phyloP scores from a whole-genome alignment of 2,113 vertebrate species.

The Halichoerus grypus region DNA sequence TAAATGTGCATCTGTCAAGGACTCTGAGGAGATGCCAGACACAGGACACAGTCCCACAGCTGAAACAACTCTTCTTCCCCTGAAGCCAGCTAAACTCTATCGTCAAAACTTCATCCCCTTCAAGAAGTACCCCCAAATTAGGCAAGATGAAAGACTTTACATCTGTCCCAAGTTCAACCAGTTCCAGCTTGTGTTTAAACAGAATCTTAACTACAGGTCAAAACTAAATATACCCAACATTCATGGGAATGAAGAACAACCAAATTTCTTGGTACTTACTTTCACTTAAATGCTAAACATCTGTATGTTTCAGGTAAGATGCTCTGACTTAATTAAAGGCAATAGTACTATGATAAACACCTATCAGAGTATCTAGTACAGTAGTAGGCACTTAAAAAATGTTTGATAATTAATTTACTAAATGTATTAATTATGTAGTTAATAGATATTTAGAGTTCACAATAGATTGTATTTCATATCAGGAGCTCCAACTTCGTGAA shows the following conservation, averaged over 20 bases:
- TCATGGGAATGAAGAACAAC: not conserved
- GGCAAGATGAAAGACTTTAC: not conserved
- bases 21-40: not conserved
- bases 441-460: not conserved
- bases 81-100: not conserved
- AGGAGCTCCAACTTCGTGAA: not conserved
- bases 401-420: not conserved
- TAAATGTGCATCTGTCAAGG: not conserved
- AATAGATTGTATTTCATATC: not conserved
- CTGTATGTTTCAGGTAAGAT: not conserved
- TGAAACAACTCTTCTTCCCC: not conserved
- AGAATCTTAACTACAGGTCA: constrained; percentile 36
- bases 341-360: not conserved
- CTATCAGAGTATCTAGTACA: not conserved
- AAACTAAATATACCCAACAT: not conserved
- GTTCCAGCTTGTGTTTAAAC: constrained; percentile 19
- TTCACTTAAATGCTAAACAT: constrained; percentile 55
- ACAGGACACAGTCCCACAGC: not conserved
- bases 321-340: not conserved
- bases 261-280: not conserved
- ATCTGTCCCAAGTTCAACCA: not conserved
- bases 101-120: not conserved
- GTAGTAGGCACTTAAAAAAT: not conserved
- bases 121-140: not conserved
- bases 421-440: constrained; percentile 12